These are phyloP conservation scores for Pachliopta kotzebuea DNA, from an alignment of 2,888 invertebrate genomes.

Conservation along the genomic window DNA sequence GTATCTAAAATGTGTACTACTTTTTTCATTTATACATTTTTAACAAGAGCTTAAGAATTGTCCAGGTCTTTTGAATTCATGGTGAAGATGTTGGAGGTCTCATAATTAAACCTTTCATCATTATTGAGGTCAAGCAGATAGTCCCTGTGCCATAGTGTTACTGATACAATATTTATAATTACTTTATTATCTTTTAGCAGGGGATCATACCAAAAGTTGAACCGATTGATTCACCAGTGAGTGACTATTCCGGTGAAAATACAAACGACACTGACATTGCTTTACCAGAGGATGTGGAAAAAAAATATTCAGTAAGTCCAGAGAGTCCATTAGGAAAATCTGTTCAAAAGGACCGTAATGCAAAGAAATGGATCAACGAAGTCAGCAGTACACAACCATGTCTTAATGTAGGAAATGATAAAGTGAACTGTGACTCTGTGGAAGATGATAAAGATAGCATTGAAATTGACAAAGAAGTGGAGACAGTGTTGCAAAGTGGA, in stretches of 20 bases:
- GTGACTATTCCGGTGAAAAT: slow-evolving; percentile 68
- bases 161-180: not conserved
- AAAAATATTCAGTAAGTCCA: slow-evolving; percentile 51
- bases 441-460: slow-evolving; percentile 63
- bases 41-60: too few relatives aligned
- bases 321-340: slow-evolving; percentile 50
- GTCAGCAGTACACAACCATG: slow-evolving; percentile 73
- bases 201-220: slow-evolving; percentile 66
- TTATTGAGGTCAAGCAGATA: too few relatives aligned
- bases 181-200: slow-evolving; percentile 40
- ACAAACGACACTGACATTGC: slow-evolving; percentile 68
- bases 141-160: too few relatives aligned
- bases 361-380: slow-evolving; percentile 69
- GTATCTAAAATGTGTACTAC: not conserved
- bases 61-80: too few relatives aligned
- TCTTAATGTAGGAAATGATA: slow-evolving; percentile 53
- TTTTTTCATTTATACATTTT: too few relatives aligned
- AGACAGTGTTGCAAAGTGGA: slow-evolving; percentile 72
- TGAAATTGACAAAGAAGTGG: slow-evolving; percentile 75
- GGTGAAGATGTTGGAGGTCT: too few relatives aligned
- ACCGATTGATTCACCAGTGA: slow-evolving; percentile 65
- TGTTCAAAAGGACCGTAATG: slow-evolving; percentile 44
- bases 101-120: too few relatives aligned
- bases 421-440: slow-evolving; percentile 42
- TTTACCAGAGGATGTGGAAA: slow-evolving; percentile 58